Base-by-base conservation (phyloP, 1,140 invertebrate genomes). In the Hermetia illucens region DNA sequence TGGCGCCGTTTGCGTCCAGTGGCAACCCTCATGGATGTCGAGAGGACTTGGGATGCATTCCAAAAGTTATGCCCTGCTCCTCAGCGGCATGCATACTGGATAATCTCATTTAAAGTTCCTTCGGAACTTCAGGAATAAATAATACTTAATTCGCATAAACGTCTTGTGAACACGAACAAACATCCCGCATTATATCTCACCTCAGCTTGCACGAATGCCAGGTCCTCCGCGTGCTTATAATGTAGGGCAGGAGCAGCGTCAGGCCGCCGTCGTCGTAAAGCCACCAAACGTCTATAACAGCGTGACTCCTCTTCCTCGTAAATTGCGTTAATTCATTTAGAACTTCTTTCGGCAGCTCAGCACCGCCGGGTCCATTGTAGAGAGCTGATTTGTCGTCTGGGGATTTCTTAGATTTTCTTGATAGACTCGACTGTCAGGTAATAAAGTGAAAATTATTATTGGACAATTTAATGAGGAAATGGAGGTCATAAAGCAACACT, bases 211-310 rank as follows among this genome's bases (percentile, higher is more conserved):
- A 89, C 41, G 74, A 75, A 32, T 77, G 71, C 87, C 89, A 95
- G 53, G 81, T 81, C 20, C 75, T 70, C 42, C 89, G 71, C 5
- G 82, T 92, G 31, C 80, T 86, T 36, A 97, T 77, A 32, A 98
- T 89, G 52, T 94, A 92, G 0, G 91, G 85, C 36, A 89, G 61
- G 10, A 90, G 62, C 3, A 89, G 64, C 0, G 85, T 88, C 31
- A 89, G 68, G 27, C 83, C 77, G 68, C 86, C 90, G 60, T 94
- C 90, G 63, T 95, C 90, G 59, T 95, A 98, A 1, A 98, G 64
- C 93, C 93, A 98, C 90, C 91, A 98, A 4, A 98, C 92, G 64
- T 98, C 92, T 47, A 98, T 91, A 2, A 82, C 83, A 17, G 82
- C 82, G 39, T 66, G 57, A 47, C 78, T 76, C 43, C 78, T 75